Percentiles rank a stretch among this genome's conserved stretches.
Conservation (phyloP, 1,140 invertebrate genomes). For the Drosophila repleta region DNA sequence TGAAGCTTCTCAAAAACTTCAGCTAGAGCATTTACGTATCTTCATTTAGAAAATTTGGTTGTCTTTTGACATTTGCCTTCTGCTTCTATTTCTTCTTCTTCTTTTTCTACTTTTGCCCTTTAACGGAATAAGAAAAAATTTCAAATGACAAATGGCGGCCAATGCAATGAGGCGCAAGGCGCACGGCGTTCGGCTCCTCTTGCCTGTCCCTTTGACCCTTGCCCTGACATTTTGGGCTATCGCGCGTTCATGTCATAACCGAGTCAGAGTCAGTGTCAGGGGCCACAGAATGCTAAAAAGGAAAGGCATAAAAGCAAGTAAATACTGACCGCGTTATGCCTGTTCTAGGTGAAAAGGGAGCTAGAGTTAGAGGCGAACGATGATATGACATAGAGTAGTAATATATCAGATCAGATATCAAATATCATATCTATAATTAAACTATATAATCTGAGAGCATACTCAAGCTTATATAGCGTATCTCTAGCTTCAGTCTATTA, state of each 20-base stretch:
- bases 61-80: neutral
- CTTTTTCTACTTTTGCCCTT: constrained; percentile 47
- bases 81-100: neutral
- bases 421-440: too few species aligned
- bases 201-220: constrained; percentile 65
- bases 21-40: neutral
- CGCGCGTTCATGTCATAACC: constrained; percentile 75
- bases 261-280: constrained; percentile 35
- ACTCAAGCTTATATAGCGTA: too few species aligned
- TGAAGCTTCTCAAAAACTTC: too few species aligned
- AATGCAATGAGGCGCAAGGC: constrained; percentile 40
- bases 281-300: constrained; percentile 6
- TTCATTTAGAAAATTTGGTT: neutral
- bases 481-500: too few species aligned
- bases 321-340: too few species aligned
- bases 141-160: constrained; percentile 74
- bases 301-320: too few species aligned
- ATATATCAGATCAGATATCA: too few species aligned
- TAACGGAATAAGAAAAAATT: constrained; percentile 43
- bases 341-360: neutral
- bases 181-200: constrained; percentile 20
- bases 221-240: constrained; percentile 68
- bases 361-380: too few species aligned
- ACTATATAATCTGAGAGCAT: too few species aligned
- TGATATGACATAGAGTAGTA: too few species aligned